Base-by-base conservation (phyloP, 1,140 invertebrate genomes). In the Bombus impatiens region DNA sequence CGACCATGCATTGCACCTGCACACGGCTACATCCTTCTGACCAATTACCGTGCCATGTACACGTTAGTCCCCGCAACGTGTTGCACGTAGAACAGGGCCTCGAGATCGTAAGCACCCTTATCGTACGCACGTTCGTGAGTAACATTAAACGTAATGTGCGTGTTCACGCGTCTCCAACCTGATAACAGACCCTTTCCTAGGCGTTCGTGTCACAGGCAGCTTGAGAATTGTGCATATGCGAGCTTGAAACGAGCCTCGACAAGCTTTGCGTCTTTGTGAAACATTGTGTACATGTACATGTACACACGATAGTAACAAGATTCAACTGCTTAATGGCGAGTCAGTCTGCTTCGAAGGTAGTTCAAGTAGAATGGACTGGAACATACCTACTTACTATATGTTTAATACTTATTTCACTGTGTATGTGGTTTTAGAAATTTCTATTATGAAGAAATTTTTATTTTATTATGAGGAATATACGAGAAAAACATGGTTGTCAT, bases 91-190 rank as follows among this genome's bases (percentile, higher is more conserved):
- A 70, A 84, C 74, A 84, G 67, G 75, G 32, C 35, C 47, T 82
- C 71, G 70, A 82, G 88, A 84, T 87, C 53, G 75, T 76, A 67
- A 84, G 75, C 81, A 87, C 88, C 87, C 78, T 90, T 86, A 78
- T 88, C 85, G 78, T 84, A 89, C 88, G 88, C 82, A 87, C 76
- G 71, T 81, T 87, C 62, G 68, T 76, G 72, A 84, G 67, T 37
- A 75, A 84, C 65, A 62, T 79, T 80, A 81, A 88, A 80, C 86
- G 75, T 84, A 90, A 90, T 86, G 84, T 76, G 81, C 86, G 86
- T 90, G 86, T 90, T 88, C 86, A 88, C 80, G 83, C 83, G 80
- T 78, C 70, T 86, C 83, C 32, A 40, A 42, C 37, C 44, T 65
- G 89, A 88, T 90, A 88, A 90, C 77, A 70, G 76, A 77, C 79